These are phyloP conservation scores for Drosophila nebulosa DNA, from an alignment of 1,140 invertebrate genomes.

Conservation along the genomic window DNA sequence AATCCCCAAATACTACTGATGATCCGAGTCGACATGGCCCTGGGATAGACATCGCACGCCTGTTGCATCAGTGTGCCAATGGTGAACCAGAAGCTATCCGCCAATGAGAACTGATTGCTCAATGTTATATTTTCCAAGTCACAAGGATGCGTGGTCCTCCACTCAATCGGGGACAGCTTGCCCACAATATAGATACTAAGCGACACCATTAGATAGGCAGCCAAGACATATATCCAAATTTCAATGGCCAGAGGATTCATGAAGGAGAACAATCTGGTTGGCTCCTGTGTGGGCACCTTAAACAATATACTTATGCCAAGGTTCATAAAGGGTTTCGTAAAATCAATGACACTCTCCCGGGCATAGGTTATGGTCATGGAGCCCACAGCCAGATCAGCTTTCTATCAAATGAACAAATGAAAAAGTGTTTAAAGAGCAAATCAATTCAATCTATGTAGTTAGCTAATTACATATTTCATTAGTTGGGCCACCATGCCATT, in stretches of 20 bases:
- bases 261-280: constrained; percentile 96
- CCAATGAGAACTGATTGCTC: constrained; percentile 96
- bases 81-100: constrained; percentile 89
- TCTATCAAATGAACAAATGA: constrained; percentile 69
- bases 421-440: neutral
- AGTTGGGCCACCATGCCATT: constrained; percentile 89
- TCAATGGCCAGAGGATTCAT: constrained; percentile 96
- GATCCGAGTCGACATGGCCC: constrained; percentile 95
- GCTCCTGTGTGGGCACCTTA: constrained; percentile 93
- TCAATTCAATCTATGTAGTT: neutral
- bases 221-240: constrained; percentile 96
- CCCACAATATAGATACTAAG: constrained; percentile 97
- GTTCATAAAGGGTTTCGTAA: constrained; percentile 96
- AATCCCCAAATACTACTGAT: constrained; percentile 98
- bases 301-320: constrained; percentile 92
- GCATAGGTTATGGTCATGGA: constrained; percentile 97
- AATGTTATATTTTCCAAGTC: constrained; percentile 90
- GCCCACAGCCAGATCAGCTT: constrained; percentile 94
- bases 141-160: constrained; percentile 92
- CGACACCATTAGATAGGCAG: constrained; percentile 93
- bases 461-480: constrained; percentile 70
- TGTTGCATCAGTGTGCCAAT: constrained; percentile 95
- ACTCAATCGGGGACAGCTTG: constrained; percentile 96
- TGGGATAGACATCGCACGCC: constrained; percentile 92
- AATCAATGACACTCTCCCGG: constrained; percentile 95